phyloP scores from a whole-genome alignment of 2,797 vertebrate genomes.

The Artibeus jamaicensis region DNA sequence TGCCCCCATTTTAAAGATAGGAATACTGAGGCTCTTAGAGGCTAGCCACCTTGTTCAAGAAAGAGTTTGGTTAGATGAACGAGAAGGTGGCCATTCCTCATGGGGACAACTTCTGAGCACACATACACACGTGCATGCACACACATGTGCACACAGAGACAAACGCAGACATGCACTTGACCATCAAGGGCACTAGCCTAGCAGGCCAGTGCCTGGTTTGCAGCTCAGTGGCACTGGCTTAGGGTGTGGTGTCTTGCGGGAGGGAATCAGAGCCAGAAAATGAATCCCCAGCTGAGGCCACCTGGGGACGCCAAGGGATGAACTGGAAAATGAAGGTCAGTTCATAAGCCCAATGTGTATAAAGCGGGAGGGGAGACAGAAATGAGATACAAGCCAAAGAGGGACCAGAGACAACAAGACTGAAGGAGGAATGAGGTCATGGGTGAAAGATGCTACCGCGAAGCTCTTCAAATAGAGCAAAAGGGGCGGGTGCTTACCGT shows the following conservation, averaged over 20 bases:
- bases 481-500: neutral
- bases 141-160: neutral
- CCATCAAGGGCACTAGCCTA: neutral
- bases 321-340: neutral
- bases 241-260: neutral
- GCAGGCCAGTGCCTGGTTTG: neutral
- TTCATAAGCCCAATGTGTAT: neutral
- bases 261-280: neutral
- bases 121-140: neutral
- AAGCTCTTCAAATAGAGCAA: neutral
- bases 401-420: neutral
- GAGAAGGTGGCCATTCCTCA: neutral
- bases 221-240: neutral
- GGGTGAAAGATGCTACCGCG: neutral
- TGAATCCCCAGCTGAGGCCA: neutral
- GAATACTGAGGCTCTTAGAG: neutral
- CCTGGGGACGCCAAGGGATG: neutral
- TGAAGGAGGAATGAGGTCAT: neutral
- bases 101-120: neutral
- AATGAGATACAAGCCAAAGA: neutral
- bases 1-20: neutral
- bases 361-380: neutral
- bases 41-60: neutral
- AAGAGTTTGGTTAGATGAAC: neutral
- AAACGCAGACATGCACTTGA: neutral